Conservation (phyloP, 2,113 vertebrate genomes). For the Tichodroma muraria region DNA sequence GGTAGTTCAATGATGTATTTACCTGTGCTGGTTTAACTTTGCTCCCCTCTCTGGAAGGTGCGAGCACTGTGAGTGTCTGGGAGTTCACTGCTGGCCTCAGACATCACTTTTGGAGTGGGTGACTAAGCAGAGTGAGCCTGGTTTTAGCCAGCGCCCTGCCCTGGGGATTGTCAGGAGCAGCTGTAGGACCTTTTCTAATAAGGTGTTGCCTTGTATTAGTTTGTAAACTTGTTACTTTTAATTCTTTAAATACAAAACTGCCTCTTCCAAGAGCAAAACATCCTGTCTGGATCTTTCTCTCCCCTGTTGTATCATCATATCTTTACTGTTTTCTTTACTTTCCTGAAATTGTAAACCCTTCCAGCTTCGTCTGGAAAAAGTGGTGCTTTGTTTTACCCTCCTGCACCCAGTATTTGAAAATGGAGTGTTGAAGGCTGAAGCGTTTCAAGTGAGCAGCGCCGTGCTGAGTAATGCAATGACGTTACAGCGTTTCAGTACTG, state of each 20-base stretch:
- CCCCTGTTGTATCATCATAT: not conserved
- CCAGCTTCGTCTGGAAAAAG: not conserved
- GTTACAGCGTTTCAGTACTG: not conserved
- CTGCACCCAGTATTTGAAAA: not conserved
- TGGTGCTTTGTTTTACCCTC: not conserved
- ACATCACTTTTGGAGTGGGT: not conserved
- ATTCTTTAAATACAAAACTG: not conserved
- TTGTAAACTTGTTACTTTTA: not conserved
- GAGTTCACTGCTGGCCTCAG: not conserved
- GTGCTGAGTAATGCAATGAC: not conserved
- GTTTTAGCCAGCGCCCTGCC: not conserved
- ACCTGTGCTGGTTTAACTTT: not conserved
- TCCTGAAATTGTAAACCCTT: not conserved
- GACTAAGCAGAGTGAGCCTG: not conserved
- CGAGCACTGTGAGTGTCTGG: not conserved
- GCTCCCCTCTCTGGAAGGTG: rapidly evolving
- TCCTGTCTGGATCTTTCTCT: not conserved
- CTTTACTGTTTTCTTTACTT: not conserved
- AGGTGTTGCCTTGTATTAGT: not conserved
- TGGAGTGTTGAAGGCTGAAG: not conserved
- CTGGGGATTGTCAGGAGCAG: not conserved
- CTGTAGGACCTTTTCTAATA: not conserved
- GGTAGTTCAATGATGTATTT: too few relatives aligned
- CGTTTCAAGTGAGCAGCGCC: not conserved
- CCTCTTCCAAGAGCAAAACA: not conserved